Base-by-base conservation (phyloP, 1,140 invertebrate species). In the Atta cephalotes region DNA sequence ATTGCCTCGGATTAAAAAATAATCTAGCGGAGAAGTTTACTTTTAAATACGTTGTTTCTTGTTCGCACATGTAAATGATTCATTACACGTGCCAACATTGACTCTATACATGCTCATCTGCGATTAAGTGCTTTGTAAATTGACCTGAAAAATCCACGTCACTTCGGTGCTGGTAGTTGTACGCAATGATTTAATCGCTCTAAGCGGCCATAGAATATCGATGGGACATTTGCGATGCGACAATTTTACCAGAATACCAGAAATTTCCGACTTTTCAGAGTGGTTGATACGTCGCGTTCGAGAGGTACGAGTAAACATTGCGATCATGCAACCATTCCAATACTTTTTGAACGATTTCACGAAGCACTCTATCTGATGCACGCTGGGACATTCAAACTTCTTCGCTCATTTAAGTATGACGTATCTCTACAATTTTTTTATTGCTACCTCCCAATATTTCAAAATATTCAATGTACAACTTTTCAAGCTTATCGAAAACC, bases 91-190 rank as follows among this genome's bases (percentile, higher is more conserved):
- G 62, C 53, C 88, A 89, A 79, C 82, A 88, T 72, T 56, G 74
- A 80, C 25, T 87, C 63, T 71, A 78, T 76, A 87, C 72, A 70
- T 76, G 65, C 25, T 65, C 72, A 63, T 28, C 10, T 60, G 35
- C 85, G 77, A 82, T 87, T 77, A 90, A 89, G 79, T 82, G 78
- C 88, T 90, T 45, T 89, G 85, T 87, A 90, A 90, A 90, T 87
- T 80, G 85, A 79, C 72, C 74, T 85, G 79, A 77, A 89, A 90
- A 87, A 85, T 90, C 62, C 68, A 70, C 60, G 78, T 84, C 87
- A 77, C 65, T 87, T 89, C 65, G 31, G 51, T 77, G 72, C 39
- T 39, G 51, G 63, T 25, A 56, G 60, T 53, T 51, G 58, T 60
- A 35, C 74, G 49, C 68, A 45, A 90, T 87, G 89, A 84, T 89